These are phyloP conservation scores for Sesia bembeciformis DNA, from an alignment of 2,888 invertebrate genomes.

Conservation along the genomic window DNA sequence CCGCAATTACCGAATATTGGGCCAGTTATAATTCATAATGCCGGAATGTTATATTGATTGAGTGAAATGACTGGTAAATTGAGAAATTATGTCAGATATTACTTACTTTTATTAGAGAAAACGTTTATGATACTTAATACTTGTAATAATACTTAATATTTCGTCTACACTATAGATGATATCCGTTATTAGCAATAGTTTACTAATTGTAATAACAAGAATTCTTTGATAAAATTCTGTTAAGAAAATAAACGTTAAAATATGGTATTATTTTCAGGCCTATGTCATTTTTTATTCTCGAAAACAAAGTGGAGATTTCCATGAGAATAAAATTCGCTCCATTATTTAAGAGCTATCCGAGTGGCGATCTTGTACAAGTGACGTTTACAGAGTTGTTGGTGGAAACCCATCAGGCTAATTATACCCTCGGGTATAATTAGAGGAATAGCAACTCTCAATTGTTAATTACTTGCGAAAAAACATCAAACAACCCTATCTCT, in stretches of 20 bases:
- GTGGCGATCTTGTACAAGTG: not conserved
- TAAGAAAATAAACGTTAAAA: no score
- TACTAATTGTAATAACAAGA: no score
- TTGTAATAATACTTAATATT: no score
- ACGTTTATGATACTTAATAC: no score
- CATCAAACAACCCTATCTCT: no score
- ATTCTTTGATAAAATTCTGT: no score
- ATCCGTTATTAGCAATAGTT: no score
- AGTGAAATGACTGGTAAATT: not conserved
- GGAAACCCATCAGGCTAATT: not conserved
- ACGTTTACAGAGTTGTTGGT: not conserved
- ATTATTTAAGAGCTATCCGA: not conserved
- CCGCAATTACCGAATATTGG: slow-evolving; percentile 22
- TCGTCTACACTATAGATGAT: no score
- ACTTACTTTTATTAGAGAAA: not conserved
- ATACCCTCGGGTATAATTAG: not conserved
- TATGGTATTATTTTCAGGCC: no score
- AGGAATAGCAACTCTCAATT: not conserved
- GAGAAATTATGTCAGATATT: not conserved
- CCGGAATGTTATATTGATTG: not conserved
- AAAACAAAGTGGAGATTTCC: not conserved
- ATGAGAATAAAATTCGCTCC: not conserved
- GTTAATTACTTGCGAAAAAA: not conserved
- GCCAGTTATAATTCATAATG: not conserved
- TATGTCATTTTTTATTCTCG: no score